Evolutionary conservation across 2,888 invertebrate species (phyloP), one percentile per base, ranked within the genome.

Genomic region (Lissocephala sabroskyi): DNA sequence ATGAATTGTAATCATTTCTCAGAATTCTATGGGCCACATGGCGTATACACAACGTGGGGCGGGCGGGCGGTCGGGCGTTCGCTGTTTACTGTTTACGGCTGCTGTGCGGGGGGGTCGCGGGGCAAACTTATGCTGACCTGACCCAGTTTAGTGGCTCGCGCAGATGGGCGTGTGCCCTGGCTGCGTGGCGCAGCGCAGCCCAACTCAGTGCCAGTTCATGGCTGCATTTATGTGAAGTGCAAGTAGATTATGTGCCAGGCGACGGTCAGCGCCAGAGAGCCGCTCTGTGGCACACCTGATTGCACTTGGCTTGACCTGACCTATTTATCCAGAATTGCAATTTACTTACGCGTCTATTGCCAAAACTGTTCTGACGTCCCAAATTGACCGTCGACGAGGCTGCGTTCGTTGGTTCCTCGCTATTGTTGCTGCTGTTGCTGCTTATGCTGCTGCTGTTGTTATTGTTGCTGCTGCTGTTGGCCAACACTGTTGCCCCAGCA

Each of bases 351-450:
- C 83, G 76, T 59, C 83, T 83, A 59, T 80, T 79, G 65, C 82
- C 82, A 65, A 83, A 79, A 68, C 82, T 85, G 65, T 84, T 84
- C 65, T 85, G 85, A 51, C 85, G 80, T 50, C 75, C 79, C 60
- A 84, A 68, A 56, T 70, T 65, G 35, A 44, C 42, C 10, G 45
- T 44, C 44, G 66, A 23, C 45, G 54, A 49, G n/a, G 26, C 44
- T 30, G 36, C 18, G 29, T 29, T 37, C 40, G 45, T 7, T 9
- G 39, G 40, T 4, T 65, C 82, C 59, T 83, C 83, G 51, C 68
- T 68, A 60, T 68, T 65, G 61, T 48, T 66, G 50, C 32, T 55
- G 46, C 7, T 64, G 78, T 19, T 50, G 65, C 56, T 71, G 73
- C 43, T 61, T 56, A n/a, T 48, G 47, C 10, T 52, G 45, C 13